Conservation (phyloP, 1,140 invertebrate species). For the Meloidogyne floridensis region DNA sequence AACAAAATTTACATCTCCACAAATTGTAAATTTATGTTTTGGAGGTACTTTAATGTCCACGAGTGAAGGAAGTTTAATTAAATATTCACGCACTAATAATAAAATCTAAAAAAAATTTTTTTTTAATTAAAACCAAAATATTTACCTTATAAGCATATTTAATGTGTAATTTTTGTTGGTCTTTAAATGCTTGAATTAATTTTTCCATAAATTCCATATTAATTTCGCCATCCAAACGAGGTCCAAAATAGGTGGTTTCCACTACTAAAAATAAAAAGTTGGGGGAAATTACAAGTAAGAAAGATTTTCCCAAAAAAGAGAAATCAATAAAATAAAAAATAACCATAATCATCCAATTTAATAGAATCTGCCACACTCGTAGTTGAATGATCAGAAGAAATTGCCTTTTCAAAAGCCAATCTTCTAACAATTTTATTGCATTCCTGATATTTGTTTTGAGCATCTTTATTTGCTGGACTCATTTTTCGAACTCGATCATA, state of each 20-base stretch:
- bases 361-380: conserved; percentile 83
- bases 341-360: conserved; percentile 86
- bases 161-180: conserved; percentile 87
- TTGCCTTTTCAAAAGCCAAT: conserved; percentile 94
- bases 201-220: conserved; percentile 73
- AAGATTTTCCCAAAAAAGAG: too few relatives aligned
- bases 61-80: conserved; percentile 82
- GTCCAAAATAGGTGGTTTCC: conserved; percentile 90
- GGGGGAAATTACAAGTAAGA: too few relatives aligned
- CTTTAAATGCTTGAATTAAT: conserved; percentile 85
- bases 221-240: conserved; percentile 84
- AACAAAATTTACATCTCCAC: conserved; percentile 76
- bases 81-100: conserved; percentile 82
- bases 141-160: conserved; percentile 94
- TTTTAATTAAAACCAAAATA: not conserved
- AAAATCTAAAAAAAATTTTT: conserved; percentile 76
- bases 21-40: conserved; percentile 88
- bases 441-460: conserved; percentile 86
- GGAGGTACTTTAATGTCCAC: conserved; percentile 85
- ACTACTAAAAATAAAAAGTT: conserved; percentile 69
- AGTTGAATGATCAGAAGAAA: conserved; percentile 84
- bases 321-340: conserved; percentile 58
- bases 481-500: conserved; percentile 91
- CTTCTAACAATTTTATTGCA: conserved; percentile 93
- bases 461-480: conserved; percentile 88